Percentiles rank a stretch among this genome's conserved stretches.
phyloP scores from a whole-genome alignment of 2,113 vertebrate species.

The Nestor notabilis region DNA sequence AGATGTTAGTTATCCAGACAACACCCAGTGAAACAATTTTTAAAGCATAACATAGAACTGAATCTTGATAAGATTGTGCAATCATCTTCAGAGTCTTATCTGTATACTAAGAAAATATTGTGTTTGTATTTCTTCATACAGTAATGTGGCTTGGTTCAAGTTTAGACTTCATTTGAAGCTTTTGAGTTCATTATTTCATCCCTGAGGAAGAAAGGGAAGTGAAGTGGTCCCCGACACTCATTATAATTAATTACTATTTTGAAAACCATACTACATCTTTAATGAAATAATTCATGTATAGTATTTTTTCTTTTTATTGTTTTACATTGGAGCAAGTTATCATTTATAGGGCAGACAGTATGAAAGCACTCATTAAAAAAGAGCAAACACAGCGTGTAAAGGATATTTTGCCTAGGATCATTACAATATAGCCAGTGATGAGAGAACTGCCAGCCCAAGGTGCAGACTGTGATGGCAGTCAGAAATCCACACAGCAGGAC shows the following conservation, averaged over 20 bases:
- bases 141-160: neutral
- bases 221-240: neutral
- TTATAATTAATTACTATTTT: neutral
- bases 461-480: neutral
- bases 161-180: neutral
- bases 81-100: neutral
- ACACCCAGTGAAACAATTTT: neutral
- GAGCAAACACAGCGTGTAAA: neutral
- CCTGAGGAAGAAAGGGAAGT: neutral
- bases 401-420: neutral
- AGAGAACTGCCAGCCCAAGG: neutral
- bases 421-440: neutral
- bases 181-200: neutral
- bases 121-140: neutral
- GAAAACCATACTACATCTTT: neutral
- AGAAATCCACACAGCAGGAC: neutral
- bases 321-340: neutral
- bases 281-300: neutral
- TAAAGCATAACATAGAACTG: neutral
- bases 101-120: neutral
- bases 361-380: neutral
- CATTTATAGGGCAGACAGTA: neutral
- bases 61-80: neutral
- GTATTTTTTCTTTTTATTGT: neutral
- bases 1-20: neutral